phyloP scores from a whole-genome alignment of 2,797 vertebrate genomes.

The Leptoclinus maculatus region DNA sequence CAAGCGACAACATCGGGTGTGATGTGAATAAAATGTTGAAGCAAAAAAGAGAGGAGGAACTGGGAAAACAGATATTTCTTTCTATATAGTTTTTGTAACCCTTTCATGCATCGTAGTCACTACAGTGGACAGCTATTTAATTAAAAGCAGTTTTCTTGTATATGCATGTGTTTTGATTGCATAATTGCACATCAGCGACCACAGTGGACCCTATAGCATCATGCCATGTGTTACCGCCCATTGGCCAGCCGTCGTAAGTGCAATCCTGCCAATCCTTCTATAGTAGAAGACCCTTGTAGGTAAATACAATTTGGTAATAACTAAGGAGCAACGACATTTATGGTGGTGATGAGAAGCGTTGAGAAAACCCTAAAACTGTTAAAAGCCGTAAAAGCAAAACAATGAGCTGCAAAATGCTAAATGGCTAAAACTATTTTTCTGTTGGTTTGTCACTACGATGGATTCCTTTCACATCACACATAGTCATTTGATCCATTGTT shows the following conservation, averaged over 20 bases:
- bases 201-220: too few species aligned
- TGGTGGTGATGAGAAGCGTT: not conserved
- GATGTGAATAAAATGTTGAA: slow-evolving; percentile 5
- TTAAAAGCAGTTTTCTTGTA: not conserved
- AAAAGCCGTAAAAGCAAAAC: too few species aligned
- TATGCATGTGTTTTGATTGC: not conserved
- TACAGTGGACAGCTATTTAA: not conserved
- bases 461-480: not conserved
- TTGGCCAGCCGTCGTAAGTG: too few species aligned
- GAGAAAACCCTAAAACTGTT: not conserved
- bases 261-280: not conserved
- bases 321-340: not conserved
- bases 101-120: not conserved
- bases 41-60: slow-evolving; percentile 2
- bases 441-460: not conserved
- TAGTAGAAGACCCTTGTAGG: not conserved
- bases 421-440: not conserved
- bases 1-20: slow-evolving; percentile 18
- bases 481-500: not conserved
- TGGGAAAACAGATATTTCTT: not conserved
- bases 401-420: too few species aligned
- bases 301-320: too few species aligned
- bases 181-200: not conserved
- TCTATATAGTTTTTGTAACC: not conserved
- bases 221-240: too few species aligned